Percentiles rank a stretch among this genome's conserved stretches.
Conservation (phyloP, 2,888 invertebrate genomes). For the Mimachlamys varia region DNA sequence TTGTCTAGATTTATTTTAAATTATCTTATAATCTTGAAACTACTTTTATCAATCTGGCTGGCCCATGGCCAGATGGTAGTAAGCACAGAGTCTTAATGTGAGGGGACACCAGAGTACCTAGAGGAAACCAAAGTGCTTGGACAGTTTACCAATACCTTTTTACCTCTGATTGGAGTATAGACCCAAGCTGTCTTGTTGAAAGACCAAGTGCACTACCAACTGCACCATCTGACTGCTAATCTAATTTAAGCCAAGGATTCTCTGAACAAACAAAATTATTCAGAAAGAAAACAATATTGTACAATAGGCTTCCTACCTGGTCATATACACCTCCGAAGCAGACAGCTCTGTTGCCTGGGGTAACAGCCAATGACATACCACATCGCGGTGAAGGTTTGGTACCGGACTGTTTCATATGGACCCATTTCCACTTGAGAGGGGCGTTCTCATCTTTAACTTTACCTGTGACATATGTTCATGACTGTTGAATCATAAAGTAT, state of each 20-base stretch:
- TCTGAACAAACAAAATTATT: neutral
- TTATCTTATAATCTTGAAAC: no score
- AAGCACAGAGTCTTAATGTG: no score
- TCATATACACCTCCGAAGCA: slow-evolving; percentile 95
- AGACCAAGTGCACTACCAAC: no score
- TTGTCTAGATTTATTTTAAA: no score
- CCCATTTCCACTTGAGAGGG: slow-evolving; percentile 88
- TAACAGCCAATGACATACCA: slow-evolving; percentile 86
- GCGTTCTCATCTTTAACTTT: slow-evolving; percentile 82
- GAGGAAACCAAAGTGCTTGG: no score
- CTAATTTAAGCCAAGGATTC: neutral
- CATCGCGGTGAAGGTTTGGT: slow-evolving; percentile 86
- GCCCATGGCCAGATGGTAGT: no score
- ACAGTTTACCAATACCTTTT: no score
- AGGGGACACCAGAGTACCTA: no score
- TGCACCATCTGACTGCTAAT: no score
- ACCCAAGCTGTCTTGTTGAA: no score
- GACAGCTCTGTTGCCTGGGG: slow-evolving; percentile 87
- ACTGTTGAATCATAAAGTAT: neutral
- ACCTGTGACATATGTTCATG: slow-evolving; percentile 50
- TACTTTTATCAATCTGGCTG: no score
- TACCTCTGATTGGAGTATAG: no score
- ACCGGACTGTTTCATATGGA: slow-evolving; percentile 86
- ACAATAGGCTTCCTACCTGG: slow-evolving; percentile 78
- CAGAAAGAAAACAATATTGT: neutral